phyloP scores from a whole-genome alignment of 2,888 invertebrate genomes.

The Heteromurus nitidus region DNA sequence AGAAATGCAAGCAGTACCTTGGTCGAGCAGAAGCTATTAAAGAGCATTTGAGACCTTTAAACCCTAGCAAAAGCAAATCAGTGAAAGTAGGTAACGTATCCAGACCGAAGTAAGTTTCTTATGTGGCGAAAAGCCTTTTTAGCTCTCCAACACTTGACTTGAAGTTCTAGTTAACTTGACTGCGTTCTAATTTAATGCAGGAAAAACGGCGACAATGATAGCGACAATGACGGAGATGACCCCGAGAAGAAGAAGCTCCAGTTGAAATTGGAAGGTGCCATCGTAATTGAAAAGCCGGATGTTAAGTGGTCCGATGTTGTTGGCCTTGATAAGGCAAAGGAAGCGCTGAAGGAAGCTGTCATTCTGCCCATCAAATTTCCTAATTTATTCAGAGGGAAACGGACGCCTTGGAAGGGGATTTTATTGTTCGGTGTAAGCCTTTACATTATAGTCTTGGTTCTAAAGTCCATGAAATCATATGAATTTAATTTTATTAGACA shows the following conservation, averaged over 20 bases:
- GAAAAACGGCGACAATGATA: conserved; percentile 82
- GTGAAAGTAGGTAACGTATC: conserved; percentile 91
- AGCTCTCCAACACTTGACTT: too few relatives aligned
- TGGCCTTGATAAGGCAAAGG: conserved; percentile 85
- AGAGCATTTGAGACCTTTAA: conserved; percentile 87
- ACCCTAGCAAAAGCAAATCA: conserved; percentile 87
- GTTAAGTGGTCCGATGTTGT: conserved; percentile 89
- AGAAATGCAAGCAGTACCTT: conserved; percentile 94
- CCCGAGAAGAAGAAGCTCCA: conserved; percentile 98
- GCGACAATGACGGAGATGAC: conserved; percentile 91
- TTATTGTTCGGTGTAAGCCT: conserved; percentile 80
- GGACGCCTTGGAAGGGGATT: conserved; percentile 78
- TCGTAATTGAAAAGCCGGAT: conserved; percentile 81
- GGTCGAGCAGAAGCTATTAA: conserved; percentile 98
- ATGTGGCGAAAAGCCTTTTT: neutral
- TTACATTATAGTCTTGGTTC: neutral
- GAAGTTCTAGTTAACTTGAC: too few relatives aligned
- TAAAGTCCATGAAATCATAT: neutral
- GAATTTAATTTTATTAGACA: neutral
- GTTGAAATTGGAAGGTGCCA: conserved; percentile 92
- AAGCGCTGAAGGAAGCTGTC: conserved; percentile 88
- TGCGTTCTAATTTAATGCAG: conserved; percentile 37
- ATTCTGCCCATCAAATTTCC: conserved; percentile 78
- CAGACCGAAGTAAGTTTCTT: conserved; percentile 75
- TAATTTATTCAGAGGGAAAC: conserved; percentile 69